phyloP scores from a whole-genome alignment of 64 coral and sea anemone genomes.

The Stichodactyla mertensii region DNA sequence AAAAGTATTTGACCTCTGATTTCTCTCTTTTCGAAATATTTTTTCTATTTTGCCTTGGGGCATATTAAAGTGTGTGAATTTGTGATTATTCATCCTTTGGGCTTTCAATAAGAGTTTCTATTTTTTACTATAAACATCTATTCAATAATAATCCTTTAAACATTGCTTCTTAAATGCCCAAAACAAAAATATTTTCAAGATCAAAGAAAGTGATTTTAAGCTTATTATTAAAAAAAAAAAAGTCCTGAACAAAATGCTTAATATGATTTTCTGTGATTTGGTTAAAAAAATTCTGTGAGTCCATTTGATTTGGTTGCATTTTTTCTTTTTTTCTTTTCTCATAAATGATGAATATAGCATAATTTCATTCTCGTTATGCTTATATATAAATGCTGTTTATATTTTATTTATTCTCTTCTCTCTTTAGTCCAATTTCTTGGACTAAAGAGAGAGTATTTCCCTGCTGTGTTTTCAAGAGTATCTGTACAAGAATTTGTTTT shows the following conservation, averaged over 20 bases:
- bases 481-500: not conserved
- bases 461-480: not conserved
- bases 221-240: not conserved
- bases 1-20: not conserved
- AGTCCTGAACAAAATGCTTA: not conserved
- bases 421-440: constrained; percentile 5
- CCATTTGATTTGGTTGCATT: not conserved
- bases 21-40: not conserved
- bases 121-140: not conserved
- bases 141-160: not conserved
- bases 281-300: not conserved
- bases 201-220: not conserved
- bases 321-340: not conserved
- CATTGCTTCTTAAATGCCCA: not conserved
- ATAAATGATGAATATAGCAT: not conserved
- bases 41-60: not conserved
- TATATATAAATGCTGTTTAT: not conserved
- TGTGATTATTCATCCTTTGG: not conserved
- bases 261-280: not conserved
- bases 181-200: constrained; percentile 3
- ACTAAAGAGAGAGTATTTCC: too few relatives aligned
- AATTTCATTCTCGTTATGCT: not conserved
- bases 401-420: constrained; percentile 5
- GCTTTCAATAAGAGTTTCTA: not conserved
- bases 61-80: not conserved